These are phyloP conservation scores for Acholoe squamosa DNA, from an alignment of 2,888 invertebrate species.

Conservation along the genomic window DNA sequence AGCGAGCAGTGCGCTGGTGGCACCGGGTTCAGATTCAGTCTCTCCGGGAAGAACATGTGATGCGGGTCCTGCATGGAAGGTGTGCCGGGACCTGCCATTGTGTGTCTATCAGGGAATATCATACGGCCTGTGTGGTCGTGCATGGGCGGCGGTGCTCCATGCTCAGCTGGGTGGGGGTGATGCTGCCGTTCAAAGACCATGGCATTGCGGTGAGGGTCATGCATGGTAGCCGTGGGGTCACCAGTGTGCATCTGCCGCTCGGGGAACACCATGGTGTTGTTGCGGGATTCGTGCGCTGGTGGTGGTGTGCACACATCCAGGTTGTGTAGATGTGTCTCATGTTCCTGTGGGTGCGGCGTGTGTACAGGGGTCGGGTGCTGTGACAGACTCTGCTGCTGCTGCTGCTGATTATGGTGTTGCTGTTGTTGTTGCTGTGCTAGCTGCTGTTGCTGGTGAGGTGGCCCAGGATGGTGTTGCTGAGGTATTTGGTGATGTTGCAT, in stretches of 20 bases:
- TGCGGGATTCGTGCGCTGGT: conserved; percentile 50
- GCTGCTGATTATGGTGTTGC: conserved; percentile 21
- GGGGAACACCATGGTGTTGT: conserved; percentile 60
- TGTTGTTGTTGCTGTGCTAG: conserved; percentile 38
- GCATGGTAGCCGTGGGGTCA: conserved; percentile 17
- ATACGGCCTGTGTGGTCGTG: conserved; percentile 56
- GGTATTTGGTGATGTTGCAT: conserved; percentile 23
- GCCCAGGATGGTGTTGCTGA: conserved; percentile 35
- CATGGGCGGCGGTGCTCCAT: conserved; percentile 33
- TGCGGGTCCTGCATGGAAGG: conserved; percentile 49
- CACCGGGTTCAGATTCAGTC: conserved; percentile 50
- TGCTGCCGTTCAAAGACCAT: conserved; percentile 51
- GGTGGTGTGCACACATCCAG: conserved; percentile 59
- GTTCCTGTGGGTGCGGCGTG: conserved; percentile 52
- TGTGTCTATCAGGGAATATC: conserved; percentile 50
- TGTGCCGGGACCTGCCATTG: not conserved
- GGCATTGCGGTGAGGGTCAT: conserved; percentile 31
- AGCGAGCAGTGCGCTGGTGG: conserved; percentile 50
- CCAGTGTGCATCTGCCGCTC: conserved; percentile 20
- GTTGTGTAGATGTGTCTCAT: conserved; percentile 48
- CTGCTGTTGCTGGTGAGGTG: conserved; percentile 29
- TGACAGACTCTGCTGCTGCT: conserved; percentile 40
- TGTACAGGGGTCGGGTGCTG: conserved; percentile 55
- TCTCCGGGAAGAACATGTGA: conserved; percentile 58
- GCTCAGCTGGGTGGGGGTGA: not conserved